Evolutionary conservation across 2,888 invertebrate genomes (phyloP).

Genomic region (Nezara viridula): DNA sequence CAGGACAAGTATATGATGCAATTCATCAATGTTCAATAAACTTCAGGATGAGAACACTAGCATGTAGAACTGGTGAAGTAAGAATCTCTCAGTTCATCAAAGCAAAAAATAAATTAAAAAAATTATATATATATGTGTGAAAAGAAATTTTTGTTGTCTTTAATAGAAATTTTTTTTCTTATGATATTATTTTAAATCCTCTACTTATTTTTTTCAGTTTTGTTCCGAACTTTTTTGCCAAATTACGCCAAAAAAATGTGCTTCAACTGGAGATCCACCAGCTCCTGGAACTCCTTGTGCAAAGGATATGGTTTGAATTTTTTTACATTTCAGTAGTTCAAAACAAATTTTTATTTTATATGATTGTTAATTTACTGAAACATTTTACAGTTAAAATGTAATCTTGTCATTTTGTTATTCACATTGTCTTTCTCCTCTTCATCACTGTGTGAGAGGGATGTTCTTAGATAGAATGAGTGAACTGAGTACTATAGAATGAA

Average conservation of each 20-base stretch:
- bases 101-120: neutral
- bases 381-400: no score
- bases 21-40: conserved; percentile 64
- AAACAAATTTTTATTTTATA: neutral
- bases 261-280: conserved; percentile 73
- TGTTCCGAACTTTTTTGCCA: conserved; percentile 73
- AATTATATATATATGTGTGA: neutral
- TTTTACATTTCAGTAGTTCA: neutral
- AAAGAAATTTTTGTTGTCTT: neutral
- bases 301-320: conserved; percentile 72
- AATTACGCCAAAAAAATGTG: conserved; percentile 70
- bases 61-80: conserved; percentile 63
- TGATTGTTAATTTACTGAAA: no score
- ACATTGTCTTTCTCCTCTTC: no score
- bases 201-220: conserved; percentile 66
- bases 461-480: no score
- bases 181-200: neutral
- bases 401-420: no score
- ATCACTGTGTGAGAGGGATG: no score
- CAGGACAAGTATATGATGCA: conserved; percentile 64
- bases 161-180: neutral
- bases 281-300: conserved; percentile 79
- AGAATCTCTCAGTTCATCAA: neutral
- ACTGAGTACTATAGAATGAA: no score
- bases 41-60: conserved; percentile 62